Conservation (phyloP, 2,888 invertebrate species). For the Hipparchia sbordonii region DNA sequence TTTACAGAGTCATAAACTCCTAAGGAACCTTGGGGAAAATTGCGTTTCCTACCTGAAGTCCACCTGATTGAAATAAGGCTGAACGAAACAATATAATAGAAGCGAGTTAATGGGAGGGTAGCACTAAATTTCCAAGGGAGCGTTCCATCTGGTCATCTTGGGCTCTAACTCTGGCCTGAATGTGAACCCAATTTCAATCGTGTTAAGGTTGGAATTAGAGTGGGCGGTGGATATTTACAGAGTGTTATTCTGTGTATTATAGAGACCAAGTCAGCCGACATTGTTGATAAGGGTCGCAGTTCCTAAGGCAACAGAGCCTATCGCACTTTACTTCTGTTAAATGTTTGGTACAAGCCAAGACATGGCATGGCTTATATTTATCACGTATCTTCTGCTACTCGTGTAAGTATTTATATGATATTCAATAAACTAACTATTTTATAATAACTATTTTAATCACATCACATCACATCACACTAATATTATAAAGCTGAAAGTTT, state of each 20-base stretch:
- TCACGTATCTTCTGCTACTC: too few species aligned
- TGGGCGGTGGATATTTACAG: conserved; percentile 42
- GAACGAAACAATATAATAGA: conserved; percentile 66
- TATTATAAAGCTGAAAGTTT: too few species aligned
- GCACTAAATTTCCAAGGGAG: conserved; percentile 62
- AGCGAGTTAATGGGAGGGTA: conserved; percentile 66
- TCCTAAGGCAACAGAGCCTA: conserved; percentile 70
- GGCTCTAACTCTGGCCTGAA: conserved; percentile 26
- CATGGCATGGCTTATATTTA: too few species aligned
- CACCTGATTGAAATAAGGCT: conserved; percentile 68
- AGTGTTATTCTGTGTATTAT: conserved; percentile 65
- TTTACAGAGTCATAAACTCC: conserved; percentile 37
- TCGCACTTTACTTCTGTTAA: conserved; percentile 65
- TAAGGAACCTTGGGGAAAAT: conserved; percentile 30
- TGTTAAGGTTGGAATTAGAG: conserved; percentile 45
- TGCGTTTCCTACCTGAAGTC: conserved; percentile 42
- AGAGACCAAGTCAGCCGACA: conserved; percentile 65
- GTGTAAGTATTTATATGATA: too few species aligned
- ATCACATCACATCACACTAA: too few species aligned
- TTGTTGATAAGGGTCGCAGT: conserved; percentile 77
- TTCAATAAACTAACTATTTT: too few species aligned
- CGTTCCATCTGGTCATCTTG: conserved; percentile 43
- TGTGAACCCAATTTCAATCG: conserved; percentile 27
- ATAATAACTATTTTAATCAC: too few species aligned
- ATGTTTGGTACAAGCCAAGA: conserved; percentile 46